Evolutionary conservation across 2,113 vertebrate genomes (phyloP).

Genomic region (Peromyscus leucopus): DNA sequence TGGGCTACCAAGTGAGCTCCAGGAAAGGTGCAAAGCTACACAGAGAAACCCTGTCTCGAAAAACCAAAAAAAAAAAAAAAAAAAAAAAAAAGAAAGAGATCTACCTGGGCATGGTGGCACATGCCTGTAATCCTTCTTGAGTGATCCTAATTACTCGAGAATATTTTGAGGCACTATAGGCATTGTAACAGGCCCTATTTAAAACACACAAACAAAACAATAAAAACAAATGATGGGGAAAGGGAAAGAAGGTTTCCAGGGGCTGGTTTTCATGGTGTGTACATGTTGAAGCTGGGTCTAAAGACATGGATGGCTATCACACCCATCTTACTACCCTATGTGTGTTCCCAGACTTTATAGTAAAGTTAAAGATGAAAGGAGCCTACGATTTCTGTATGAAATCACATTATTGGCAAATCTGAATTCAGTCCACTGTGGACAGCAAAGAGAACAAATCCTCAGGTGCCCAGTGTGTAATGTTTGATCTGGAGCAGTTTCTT

Average conservation of each 20-base stretch:
- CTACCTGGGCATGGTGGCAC: neutral
- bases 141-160: neutral
- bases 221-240: neutral
- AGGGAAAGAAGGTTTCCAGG: neutral
- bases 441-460: conserved; percentile 33
- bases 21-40: too few relatives aligned
- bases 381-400: neutral
- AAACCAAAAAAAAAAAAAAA: too few relatives aligned
- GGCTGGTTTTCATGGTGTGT: neutral
- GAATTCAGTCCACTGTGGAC: conserved; percentile 12
- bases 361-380: neutral
- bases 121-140: neutral
- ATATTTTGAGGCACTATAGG: neutral
- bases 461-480: neutral
- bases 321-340: neutral
- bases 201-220: neutral
- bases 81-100: too few relatives aligned
- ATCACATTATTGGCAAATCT: conserved; percentile 18
- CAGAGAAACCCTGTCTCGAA: too few relatives aligned
- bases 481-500: conserved; percentile 6
- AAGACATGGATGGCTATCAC: neutral
- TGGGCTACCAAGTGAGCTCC: too few relatives aligned
- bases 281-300: neutral
- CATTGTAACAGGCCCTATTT: neutral
- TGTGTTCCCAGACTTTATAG: neutral